phyloP scores from a whole-genome alignment of 2,888 invertebrate genomes.

The Netelia melanura region DNA sequence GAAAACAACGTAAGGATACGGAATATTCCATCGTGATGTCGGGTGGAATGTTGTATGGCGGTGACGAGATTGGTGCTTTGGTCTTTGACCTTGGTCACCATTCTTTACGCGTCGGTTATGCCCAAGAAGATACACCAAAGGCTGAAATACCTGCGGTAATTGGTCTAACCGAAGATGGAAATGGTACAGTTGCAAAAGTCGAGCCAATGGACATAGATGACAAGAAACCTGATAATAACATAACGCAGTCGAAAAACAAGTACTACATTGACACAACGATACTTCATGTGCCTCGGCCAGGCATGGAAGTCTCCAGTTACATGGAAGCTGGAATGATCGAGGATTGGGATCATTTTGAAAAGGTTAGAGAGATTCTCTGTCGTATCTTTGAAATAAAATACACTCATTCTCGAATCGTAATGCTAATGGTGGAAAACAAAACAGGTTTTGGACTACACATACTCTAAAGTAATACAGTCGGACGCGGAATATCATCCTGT shows the following conservation, averaged over 20 bases:
- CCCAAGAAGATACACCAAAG: constrained; percentile 99
- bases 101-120: constrained; percentile 96
- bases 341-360: constrained; percentile 99
- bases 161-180: constrained; percentile 91
- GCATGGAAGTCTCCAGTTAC: constrained; percentile 95
- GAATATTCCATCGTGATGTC: constrained; percentile 79
- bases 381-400: not conserved
- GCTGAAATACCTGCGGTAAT: constrained; percentile 98
- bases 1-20: not conserved
- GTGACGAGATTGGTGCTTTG: constrained; percentile 99
- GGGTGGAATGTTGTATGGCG: constrained; percentile 93
- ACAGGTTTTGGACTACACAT: constrained; percentile 93
- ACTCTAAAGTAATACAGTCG: constrained; percentile 96
- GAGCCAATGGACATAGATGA: constrained; percentile 89
- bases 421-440: not conserved
- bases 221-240: constrained; percentile 90
- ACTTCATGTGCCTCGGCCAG: constrained; percentile 93
- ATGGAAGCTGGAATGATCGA: constrained; percentile 99
- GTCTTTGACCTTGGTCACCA: constrained; percentile 98
- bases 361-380: constrained; percentile 86
- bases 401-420: not conserved
- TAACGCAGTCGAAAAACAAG: constrained; percentile 88
- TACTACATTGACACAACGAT: constrained; percentile 97
- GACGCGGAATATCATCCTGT: constrained; percentile 98
- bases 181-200: constrained; percentile 87